phyloP scores from a whole-genome alignment of 2,888 invertebrate genomes.

The Arenicola marina region DNA sequence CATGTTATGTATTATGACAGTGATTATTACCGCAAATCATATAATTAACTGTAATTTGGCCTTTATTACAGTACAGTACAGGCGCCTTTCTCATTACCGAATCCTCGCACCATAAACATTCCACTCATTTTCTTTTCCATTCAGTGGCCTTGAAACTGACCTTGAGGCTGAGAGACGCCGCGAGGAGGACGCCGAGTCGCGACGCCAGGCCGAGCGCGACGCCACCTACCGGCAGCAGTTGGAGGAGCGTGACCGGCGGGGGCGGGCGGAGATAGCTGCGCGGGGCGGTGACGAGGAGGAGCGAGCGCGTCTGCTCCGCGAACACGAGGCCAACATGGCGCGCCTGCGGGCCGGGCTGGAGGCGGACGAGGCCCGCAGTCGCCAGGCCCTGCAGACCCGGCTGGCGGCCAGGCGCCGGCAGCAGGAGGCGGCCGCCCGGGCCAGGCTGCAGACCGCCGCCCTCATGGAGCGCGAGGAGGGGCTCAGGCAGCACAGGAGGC shows the following conservation, averaged over 20 bases:
- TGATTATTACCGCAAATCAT: no score
- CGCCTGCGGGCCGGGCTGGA: slow-evolving; percentile 39
- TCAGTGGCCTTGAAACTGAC: slow-evolving; percentile 45
- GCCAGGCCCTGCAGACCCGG: slow-evolving; percentile 33
- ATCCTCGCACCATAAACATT: no score
- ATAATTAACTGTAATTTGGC: no score
- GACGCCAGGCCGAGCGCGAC: slow-evolving; percentile 46
- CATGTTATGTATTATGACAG: no score
- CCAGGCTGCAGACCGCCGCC: slow-evolving; percentile 10
- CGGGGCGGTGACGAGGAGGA: slow-evolving; percentile 38
- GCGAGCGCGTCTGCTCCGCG: slow-evolving; percentile 42
- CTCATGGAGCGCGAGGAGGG: slow-evolving; percentile 12
- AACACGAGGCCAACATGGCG: slow-evolving; percentile 47
- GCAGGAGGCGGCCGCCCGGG: no score
- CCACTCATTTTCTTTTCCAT: no score
- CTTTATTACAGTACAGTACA: no score
- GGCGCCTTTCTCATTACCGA: no score
- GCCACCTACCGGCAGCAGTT: slow-evolving; percentile 43
- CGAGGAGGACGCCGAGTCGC: slow-evolving; percentile 45
- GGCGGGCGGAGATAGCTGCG: slow-evolving; percentile 43
- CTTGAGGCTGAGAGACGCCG: slow-evolving; percentile 44
- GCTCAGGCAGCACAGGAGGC: slow-evolving; percentile 23
- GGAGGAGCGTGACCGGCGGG: slow-evolving; percentile 41
- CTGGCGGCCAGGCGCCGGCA: background rate
- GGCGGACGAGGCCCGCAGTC: slow-evolving; percentile 41